Conservation (phyloP, 1,140 invertebrate genomes). For the Aphis craccivora region DNA sequence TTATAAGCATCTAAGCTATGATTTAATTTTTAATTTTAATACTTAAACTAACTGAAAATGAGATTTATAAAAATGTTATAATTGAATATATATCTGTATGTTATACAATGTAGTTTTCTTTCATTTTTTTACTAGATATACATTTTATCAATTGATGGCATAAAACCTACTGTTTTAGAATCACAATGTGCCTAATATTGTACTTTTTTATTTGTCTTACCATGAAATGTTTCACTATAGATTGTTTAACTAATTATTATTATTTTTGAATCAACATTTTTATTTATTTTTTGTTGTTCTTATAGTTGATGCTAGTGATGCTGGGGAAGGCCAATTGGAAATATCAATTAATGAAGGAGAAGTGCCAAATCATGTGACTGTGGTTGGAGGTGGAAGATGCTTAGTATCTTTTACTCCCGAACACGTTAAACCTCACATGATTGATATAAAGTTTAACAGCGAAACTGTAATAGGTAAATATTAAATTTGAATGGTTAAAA, state of each 20-base stretch:
- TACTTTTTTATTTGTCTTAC: neutral
- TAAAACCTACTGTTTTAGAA: neutral
- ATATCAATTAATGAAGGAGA: conserved; percentile 98
- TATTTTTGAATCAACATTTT: neutral
- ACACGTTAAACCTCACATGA: conserved; percentile 86
- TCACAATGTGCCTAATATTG: neutral
- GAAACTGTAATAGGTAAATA: conserved; percentile 81
- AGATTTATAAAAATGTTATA: neutral
- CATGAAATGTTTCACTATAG: neutral
- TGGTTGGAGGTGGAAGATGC: conserved; percentile 91
- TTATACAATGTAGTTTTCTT: neutral
- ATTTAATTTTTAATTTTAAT: neutral
- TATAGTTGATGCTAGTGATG: conserved; percentile 92
- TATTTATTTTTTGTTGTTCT: conserved; percentile 59
- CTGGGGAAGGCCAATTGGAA: conserved; percentile 95
- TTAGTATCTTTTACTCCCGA: conserved; percentile 96
- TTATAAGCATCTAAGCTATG: neutral
- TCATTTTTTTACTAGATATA: no score
- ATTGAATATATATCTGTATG: neutral
- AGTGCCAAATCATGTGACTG: conserved; percentile 96
- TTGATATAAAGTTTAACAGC: conserved; percentile 98
- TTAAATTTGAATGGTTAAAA: neutral
- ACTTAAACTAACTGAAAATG: neutral
- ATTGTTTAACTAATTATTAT: neutral
- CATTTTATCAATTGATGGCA: neutral